Evolutionary conservation across 2,113 vertebrate genomes (phyloP), one percentile per base, ranked within the genome.

Genomic region (Zeus faber): DNA sequence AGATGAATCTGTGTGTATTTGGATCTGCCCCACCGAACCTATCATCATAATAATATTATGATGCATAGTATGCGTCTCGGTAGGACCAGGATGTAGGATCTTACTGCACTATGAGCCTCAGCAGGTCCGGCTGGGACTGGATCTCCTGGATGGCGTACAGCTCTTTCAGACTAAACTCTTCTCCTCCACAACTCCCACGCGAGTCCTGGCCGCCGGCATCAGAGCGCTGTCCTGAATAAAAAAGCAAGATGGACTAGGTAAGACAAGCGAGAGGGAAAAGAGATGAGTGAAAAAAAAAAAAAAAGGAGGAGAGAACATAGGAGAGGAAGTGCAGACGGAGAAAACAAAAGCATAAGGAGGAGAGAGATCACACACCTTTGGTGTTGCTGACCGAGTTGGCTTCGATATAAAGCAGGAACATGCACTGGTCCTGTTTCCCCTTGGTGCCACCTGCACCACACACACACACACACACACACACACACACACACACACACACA

Each of bases 61-160:
- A 92, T 93, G 92, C 52, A 94, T n/a, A n/a, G 89, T 2, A 94
- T 88, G 18, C 94, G 88, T 39, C 85, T 93, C 70, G 94, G 85
- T 4, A 95, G 83, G 18, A 90, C 89, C 70, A 92, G 5, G 9
- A 16, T 18, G 1, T 1, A 21, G 86, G 74, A 11, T 58, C 64
- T 74, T 78, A 87, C 83, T 86, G 77, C 0, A 83, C 83, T 6
- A 86, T 63, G 0, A 87, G 80, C 41, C 70, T 91, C 59, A 98
- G 87, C 20, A 98, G 76, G 39, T 92, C 88, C 54, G 93, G 91
- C 85, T 99, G 93, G 11, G 94, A 91, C 73, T 99, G 96, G 72
- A 99, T 99, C 82, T 99, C 96, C 70, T 95, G 95, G 71, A 99
- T 82, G 62, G 94, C 95, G 21, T 98, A 99, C 49, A 99, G 91